These are phyloP conservation scores for Solen grandis DNA, from an alignment of 1,140 invertebrate genomes.

Conservation along the genomic window DNA sequence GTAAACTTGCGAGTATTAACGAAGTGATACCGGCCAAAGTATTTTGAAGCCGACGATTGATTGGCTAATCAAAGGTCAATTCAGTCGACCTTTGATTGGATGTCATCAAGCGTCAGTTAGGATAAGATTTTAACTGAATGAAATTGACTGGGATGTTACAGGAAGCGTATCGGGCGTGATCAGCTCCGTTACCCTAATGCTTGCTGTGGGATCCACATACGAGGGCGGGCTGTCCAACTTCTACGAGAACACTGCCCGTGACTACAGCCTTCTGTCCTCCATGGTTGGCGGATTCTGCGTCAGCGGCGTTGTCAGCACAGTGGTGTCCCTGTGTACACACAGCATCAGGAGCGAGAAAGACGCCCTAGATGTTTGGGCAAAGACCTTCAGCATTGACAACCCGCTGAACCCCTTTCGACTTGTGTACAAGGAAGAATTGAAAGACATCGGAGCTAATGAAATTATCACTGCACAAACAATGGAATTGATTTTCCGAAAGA, in stretches of 20 bases:
- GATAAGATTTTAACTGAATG: too few relatives aligned
- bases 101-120: too few relatives aligned
- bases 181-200: constrained; percentile 56
- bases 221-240: constrained; percentile 66
- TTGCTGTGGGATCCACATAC: constrained; percentile 63
- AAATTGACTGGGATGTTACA: constrained; percentile 14
- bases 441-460: constrained; percentile 16
- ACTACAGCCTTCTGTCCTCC: constrained; percentile 63
- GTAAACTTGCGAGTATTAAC: too few relatives aligned
- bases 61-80: too few relatives aligned
- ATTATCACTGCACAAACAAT: constrained; percentile 27
- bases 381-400: constrained; percentile 76
- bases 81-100: too few relatives aligned
- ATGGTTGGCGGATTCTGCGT: constrained; percentile 57
- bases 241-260: constrained; percentile 64
- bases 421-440: constrained; percentile 60
- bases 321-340: constrained; percentile 58
- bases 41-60: neutral
- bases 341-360: constrained; percentile 46
- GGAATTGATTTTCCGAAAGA: constrained; percentile 37
- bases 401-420: constrained; percentile 72
- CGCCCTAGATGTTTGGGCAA: constrained; percentile 67
- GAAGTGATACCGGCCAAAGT: neutral
- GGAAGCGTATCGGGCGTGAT: constrained; percentile 13
- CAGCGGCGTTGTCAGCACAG: constrained; percentile 62